Conservation (phyloP, 2,888 invertebrate species). For the Congeria kusceri region DNA sequence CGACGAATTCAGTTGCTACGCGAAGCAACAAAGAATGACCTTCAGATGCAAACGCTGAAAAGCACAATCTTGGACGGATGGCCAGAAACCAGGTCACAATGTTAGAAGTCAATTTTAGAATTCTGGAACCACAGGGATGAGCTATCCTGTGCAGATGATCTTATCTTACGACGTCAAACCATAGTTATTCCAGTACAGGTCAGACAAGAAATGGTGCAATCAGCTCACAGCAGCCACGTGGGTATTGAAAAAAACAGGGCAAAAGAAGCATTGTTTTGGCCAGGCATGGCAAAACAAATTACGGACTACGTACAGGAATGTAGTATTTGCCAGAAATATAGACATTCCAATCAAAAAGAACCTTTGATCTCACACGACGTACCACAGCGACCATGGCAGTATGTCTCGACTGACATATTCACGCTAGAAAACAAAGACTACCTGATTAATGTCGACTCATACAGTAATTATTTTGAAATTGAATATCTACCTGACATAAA, state of each 20-base stretch:
- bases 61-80: constrained; percentile 28
- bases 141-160: neutral
- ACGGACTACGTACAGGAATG: constrained; percentile 5
- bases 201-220: constrained; percentile 26
- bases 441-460: constrained; percentile 13
- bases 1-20: constrained; percentile 17
- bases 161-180: constrained; percentile 11
- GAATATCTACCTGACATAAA: constrained; percentile 41
- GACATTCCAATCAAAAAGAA: constrained; percentile 13
- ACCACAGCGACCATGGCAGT: constrained; percentile 14
- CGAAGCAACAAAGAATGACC: constrained; percentile 11
- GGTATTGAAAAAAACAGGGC: constrained; percentile 35
- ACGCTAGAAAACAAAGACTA: constrained; percentile 1
- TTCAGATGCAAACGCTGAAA: constrained; percentile 20
- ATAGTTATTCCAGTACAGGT: constrained; percentile 14
- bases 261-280: constrained; percentile 46
- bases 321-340: neutral
- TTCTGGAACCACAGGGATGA: constrained; percentile 31
- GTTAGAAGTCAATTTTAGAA: neutral
- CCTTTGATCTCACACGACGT: constrained; percentile 12
- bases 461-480: constrained; percentile 12
- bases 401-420: constrained; percentile 11
- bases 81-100: constrained; percentile 20
- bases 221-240: constrained; percentile 31
- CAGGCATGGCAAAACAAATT: constrained; percentile 5